Percentiles rank a stretch among this genome's conserved stretches.
These are phyloP conservation scores for Alcis repandata DNA, from an alignment of 2,888 invertebrate genomes.

Conservation along the genomic window DNA sequence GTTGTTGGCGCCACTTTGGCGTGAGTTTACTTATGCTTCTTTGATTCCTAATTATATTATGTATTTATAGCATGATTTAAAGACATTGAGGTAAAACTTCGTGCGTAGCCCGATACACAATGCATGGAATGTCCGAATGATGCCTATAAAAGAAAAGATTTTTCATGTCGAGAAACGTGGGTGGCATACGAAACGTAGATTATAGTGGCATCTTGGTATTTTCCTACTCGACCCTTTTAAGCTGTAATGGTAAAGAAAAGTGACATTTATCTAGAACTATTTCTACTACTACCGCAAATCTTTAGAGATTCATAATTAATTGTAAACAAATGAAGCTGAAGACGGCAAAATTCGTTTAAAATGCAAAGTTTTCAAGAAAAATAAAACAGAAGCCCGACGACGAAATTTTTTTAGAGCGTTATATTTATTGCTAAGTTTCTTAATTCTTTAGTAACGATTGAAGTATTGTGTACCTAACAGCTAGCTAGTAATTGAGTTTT, in stretches of 20 bases:
- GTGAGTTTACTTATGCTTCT: background rate
- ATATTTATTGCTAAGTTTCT: background rate
- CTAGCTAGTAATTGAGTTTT: too few species aligned
- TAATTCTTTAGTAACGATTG: background rate
- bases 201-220: conserved; percentile 4
- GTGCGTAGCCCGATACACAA: background rate
- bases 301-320: conserved; percentile 27
- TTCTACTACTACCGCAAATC: conserved; percentile 2
- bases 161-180: conserved; percentile 15
- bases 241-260: conserved; percentile 19
- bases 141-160: conserved; percentile 18
- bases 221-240: conserved; percentile 11
- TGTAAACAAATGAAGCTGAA: conserved; percentile 21
- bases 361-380: conserved; percentile 4
- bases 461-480: too few species aligned
- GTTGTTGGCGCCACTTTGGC: background rate
- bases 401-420: too few species aligned
- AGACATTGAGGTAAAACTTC: background rate
- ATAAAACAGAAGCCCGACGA: conserved; percentile 4
- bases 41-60: too few species aligned
- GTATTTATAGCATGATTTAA: background rate
- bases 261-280: conserved; percentile 24
- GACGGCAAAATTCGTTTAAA: background rate
- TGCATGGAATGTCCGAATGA: conserved; percentile 10
- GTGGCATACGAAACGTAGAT: conserved; percentile 6